phyloP scores from a whole-genome alignment of 2,113 vertebrate species.

The Scalopus aquaticus region DNA sequence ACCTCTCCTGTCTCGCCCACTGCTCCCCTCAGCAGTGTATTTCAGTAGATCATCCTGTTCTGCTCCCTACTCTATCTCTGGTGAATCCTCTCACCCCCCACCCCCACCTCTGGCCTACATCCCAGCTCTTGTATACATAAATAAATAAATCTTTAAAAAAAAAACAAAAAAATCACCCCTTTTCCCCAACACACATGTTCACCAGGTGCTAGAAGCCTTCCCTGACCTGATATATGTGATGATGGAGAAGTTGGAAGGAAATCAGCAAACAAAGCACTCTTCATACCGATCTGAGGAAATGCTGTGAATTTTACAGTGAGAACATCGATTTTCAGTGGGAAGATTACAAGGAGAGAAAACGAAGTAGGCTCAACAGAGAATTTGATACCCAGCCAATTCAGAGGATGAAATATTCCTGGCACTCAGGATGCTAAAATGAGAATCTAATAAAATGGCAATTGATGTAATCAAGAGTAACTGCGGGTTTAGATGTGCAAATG shows the following conservation, averaged over 20 bases:
- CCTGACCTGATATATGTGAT: background rate
- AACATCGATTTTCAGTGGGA: background rate
- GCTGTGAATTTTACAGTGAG: slow-evolving; percentile 42
- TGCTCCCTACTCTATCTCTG: too few species aligned
- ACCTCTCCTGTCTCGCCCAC: too few species aligned
- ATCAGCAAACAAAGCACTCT: background rate
- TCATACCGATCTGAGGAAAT: background rate
- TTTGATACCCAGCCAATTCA: slow-evolving; percentile 35
- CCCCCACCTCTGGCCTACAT: too few species aligned
- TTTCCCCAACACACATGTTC: background rate
- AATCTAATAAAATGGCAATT: slow-evolving; percentile 51
- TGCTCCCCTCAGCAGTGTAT: too few species aligned
- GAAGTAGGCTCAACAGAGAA: background rate
- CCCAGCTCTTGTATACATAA: too few species aligned
- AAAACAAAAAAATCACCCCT: too few species aligned
- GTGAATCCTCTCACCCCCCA: too few species aligned
- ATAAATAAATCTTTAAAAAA: too few species aligned
- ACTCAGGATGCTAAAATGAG: slow-evolving; percentile 41
- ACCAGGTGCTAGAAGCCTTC: background rate
- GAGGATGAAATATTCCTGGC: slow-evolving; percentile 49
- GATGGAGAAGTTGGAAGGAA: background rate
- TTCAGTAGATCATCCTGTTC: too few species aligned
- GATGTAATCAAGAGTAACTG: slow-evolving; percentile 48
- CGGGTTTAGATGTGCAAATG: background rate
- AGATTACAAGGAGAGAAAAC: slow-evolving; percentile 37